These are phyloP conservation scores for Todus mexicanus DNA, from an alignment of 2,797 vertebrate species.

Conservation along the genomic window DNA sequence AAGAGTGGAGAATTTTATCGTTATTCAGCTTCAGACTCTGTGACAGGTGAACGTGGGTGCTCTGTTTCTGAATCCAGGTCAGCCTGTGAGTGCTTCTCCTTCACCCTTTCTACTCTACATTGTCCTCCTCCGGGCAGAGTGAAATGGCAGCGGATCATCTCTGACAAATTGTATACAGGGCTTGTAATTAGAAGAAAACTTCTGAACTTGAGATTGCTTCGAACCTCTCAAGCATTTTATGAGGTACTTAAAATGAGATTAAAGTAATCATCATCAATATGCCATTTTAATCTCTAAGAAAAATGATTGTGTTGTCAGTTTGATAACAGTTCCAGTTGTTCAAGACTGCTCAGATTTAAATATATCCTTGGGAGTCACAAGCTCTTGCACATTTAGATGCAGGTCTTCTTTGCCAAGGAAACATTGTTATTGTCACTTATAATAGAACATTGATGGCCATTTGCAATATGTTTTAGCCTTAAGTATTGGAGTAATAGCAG, in stretches of 20 bases:
- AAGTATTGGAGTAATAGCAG: background rate
- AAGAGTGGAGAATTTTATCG: background rate
- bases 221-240: conserved; percentile 66
- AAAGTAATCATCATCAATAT: conserved; percentile 68
- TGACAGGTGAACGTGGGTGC: background rate
- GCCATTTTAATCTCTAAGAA: conserved; percentile 66
- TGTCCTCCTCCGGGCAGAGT: background rate
- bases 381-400: conserved; percentile 2
- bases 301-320: conserved; percentile 58
- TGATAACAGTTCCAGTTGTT: conserved; percentile 58
- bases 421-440: conserved; percentile 36
- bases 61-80: background rate
- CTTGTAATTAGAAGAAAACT: conserved; percentile 64
- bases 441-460: conserved; percentile 21
- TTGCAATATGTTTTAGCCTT: conserved; percentile 20
- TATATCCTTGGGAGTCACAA: conserved; percentile 38
- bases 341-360: conserved; percentile 39
- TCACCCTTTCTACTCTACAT: background rate
- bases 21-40: background rate
- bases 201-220: conserved; percentile 65
- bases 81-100: background rate
- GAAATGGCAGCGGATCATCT: background rate
- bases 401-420: conserved; percentile 21
- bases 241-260: conserved; percentile 64
- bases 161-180: background rate